Evolutionary conservation across 1,140 invertebrate genomes (phyloP).

Genomic region (Drosophila bocki): DNA sequence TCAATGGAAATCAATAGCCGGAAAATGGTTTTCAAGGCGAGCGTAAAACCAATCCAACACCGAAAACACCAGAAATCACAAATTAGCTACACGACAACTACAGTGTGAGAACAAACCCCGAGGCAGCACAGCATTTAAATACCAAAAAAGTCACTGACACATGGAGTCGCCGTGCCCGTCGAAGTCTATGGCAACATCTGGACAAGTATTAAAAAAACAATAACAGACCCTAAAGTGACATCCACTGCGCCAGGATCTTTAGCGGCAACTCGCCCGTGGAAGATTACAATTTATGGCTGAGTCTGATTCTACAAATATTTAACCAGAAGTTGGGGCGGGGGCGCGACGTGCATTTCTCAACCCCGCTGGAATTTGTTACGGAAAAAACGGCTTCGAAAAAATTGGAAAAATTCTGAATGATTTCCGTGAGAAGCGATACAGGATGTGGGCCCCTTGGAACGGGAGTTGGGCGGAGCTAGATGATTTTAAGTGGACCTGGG

Average conservation of each 20-base stretch:
- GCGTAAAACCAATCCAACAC: slow-evolving; percentile 75
- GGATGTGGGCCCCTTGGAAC: slow-evolving; percentile 34
- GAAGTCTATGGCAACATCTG: slow-evolving; percentile 60
- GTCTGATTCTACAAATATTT: slow-evolving; percentile 55
- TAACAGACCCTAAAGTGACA: slow-evolving; percentile 50
- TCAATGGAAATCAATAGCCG: slow-evolving; percentile 71
- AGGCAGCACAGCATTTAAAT: slow-evolving; percentile 59
- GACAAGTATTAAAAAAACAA: slow-evolving; percentile 65
- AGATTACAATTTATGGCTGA: slow-evolving; percentile 69
- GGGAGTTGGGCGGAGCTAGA: slow-evolving; percentile 1
- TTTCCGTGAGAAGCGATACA: slow-evolving; percentile 71
- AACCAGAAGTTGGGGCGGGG: slow-evolving; percentile 55
- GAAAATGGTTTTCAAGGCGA: slow-evolving; percentile 75
- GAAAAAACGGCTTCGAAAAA: slow-evolving; percentile 25
- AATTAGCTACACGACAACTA: slow-evolving; percentile 70
- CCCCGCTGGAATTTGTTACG: slow-evolving; percentile 70
- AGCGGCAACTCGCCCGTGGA: slow-evolving; percentile 57
- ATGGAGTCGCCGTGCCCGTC: slow-evolving; percentile 41
- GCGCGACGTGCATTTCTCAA: slow-evolving; percentile 52
- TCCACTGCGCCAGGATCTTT: slow-evolving; percentile 62
- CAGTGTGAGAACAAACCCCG: slow-evolving; percentile 66
- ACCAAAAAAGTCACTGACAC: slow-evolving; percentile 67
- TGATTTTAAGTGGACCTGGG: slow-evolving; percentile 32
- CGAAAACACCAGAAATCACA: slow-evolving; percentile 79
- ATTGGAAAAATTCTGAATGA: slow-evolving; percentile 19